phyloP scores from a whole-genome alignment of 2,888 invertebrate species.

The Diaperis boleti region DNA sequence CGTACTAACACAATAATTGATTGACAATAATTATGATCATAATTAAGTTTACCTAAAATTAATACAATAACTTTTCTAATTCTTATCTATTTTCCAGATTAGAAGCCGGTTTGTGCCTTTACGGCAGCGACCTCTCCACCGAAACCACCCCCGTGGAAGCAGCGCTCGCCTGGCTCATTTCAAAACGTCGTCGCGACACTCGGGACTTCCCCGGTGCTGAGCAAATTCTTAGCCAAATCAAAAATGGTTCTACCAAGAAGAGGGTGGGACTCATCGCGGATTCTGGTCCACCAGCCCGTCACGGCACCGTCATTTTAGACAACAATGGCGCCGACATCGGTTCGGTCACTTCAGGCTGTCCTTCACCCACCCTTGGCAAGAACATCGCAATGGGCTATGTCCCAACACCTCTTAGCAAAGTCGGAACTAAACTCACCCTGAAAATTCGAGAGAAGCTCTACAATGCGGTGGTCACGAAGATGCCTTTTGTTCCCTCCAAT shows the following conservation, averaged over 20 bases:
- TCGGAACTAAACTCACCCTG: slow-evolving; percentile 78
- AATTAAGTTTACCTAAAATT: too few relatives aligned
- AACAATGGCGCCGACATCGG: slow-evolving; percentile 72
- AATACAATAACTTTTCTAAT: not conserved
- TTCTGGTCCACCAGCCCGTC: slow-evolving; percentile 86
- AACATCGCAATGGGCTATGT: slow-evolving; percentile 98
- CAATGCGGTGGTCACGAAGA: slow-evolving; percentile 83
- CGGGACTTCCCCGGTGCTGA: slow-evolving; percentile 91
- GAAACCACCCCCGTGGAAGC: slow-evolving; percentile 92
- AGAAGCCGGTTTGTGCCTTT: slow-evolving; percentile 97
- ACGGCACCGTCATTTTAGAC: slow-evolving; percentile 71
- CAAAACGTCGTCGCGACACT: slow-evolving; percentile 79
- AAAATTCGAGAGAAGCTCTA: slow-evolving; percentile 85
- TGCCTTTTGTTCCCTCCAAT: slow-evolving; percentile 93
- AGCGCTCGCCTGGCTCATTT: slow-evolving; percentile 88
- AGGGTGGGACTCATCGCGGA: slow-evolving; percentile 85
- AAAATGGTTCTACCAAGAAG: slow-evolving; percentile 77
- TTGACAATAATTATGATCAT: too few relatives aligned
- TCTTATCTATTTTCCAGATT: slow-evolving; percentile 68
- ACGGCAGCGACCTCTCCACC: slow-evolving; percentile 94
- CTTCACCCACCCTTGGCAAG: slow-evolving; percentile 88
- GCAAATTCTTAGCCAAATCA: slow-evolving; percentile 82
- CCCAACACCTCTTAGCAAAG: slow-evolving; percentile 73
- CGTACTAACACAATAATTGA: too few relatives aligned
- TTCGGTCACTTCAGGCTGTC: slow-evolving; percentile 93